Evolutionary conservation across 1,140 invertebrate species (phyloP).

Genomic region (Archegozetes longisetosus): DNA sequence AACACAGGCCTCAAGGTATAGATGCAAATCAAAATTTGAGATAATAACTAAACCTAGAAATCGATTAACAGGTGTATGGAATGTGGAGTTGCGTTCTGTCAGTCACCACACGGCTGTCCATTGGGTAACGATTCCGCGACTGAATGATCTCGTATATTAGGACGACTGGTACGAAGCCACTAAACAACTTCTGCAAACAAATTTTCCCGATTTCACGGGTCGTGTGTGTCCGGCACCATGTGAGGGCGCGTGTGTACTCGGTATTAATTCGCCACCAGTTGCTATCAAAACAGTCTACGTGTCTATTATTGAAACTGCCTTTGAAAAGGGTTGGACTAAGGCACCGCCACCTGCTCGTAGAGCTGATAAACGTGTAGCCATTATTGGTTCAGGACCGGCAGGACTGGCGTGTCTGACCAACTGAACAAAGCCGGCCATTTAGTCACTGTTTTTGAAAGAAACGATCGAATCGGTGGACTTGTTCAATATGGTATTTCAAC

Average conservation of each 20-base stretch:
- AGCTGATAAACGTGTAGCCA: slow-evolving; percentile 69
- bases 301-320: slow-evolving; percentile 95
- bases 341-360: slow-evolving; percentile 52
- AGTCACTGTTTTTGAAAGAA: slow-evolving; percentile 90
- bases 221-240: slow-evolving; percentile 96
- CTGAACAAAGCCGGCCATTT: slow-evolving; percentile 82
- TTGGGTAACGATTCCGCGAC: slow-evolving; percentile 95
- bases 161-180: slow-evolving; percentile 95
- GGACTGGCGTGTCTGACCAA: slow-evolving; percentile 90
- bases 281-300: slow-evolving; percentile 99
- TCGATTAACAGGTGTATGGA: slow-evolving; percentile 65
- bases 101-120: slow-evolving; percentile 89
- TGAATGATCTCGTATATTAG: slow-evolving; percentile 75
- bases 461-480: slow-evolving; percentile 83
- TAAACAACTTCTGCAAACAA: slow-evolving; percentile 85
- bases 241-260: slow-evolving; percentile 92
- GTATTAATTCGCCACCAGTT: slow-evolving; percentile 86
- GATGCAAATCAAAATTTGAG: not conserved
- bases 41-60: slow-evolving; percentile 12
- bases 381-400: slow-evolving; percentile 90
- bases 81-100: slow-evolving; percentile 97
- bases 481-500: slow-evolving; percentile 95
- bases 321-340: slow-evolving; percentile 87
- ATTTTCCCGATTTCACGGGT: slow-evolving; percentile 98
- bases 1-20: slow-evolving; percentile 52